Evolutionary conservation across 2,113 vertebrate species (phyloP), one percentile per base, ranked within the genome.

Genomic region (Aythya baeri): DNA sequence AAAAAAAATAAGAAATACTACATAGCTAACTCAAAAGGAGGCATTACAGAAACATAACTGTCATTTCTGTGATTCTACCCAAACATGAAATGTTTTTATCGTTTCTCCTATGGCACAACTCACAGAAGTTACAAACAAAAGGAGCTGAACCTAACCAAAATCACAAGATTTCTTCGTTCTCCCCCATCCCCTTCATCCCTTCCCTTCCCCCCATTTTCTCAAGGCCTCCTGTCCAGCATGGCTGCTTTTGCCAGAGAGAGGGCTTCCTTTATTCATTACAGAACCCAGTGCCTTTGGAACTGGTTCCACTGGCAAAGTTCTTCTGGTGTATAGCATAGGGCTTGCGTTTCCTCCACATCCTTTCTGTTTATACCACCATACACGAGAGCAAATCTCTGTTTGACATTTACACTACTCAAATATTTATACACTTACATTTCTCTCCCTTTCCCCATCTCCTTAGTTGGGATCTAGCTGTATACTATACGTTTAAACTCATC

Each of bases 51-150:
- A 59, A 0, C 0, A 29, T 18, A 31, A 3, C 17, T 10, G 26
- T 15, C 2, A 27, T n/a, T 93, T 76, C 38, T 67, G 43, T 31
- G 27, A 65, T 7, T 27, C 61, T 38, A 21, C 5, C 22, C 55
- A 49, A 81, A 89, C 5, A 50, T 2, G 22, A 34, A 58, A 41
- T 1, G 1, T 46, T 76, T 54, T 54, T 50, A 67, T 2, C 11
- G 50, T 17, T 7, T 73, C 11, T 49, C 52, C 61, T 55, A 2
- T 31, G 13, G 75, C 1, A 2, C 0, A 0, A 66, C n/a, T 62
- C 9, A 77, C 7, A 2, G 11, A 66, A 66, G 11, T 58, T 65
- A 73, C 1, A 54, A 72, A 50, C 18, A 9, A 80, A 84, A 66
- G 72, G 36, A 14, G 5, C 8, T 9, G 32, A 57, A 41, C n/a